A percentile compares a stretch with the other conserved stretches of the same genome.
Conservation (phyloP, 2,797 vertebrate species). For the Mastacembelus armatus region DNA sequence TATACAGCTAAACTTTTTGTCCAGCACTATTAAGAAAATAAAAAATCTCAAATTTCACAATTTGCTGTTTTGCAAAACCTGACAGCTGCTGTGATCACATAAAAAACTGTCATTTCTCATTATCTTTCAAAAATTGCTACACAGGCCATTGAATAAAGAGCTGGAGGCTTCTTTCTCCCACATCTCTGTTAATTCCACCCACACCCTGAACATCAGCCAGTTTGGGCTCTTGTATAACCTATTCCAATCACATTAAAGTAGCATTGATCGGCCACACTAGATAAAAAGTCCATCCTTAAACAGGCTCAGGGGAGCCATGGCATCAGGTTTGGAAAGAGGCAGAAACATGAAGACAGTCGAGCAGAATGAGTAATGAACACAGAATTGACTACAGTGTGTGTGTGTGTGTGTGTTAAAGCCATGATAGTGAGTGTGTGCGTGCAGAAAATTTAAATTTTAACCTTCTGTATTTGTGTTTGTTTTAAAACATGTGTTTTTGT, state of each 20-base stretch:
- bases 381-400: conserved; percentile 17
- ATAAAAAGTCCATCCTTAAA: conserved; percentile 62
- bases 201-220: conserved; percentile 23
- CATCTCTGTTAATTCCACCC: conserved; percentile 35
- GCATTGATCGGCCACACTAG: conserved; percentile 61
- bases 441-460: neutral
- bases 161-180: neutral
- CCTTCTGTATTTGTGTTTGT: neutral
- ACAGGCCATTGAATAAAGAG: conserved; percentile 2
- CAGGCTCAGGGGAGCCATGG: conserved; percentile 47
- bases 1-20: too few species aligned
- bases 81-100: conserved; percentile 19
- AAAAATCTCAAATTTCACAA: too few species aligned
- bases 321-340: conserved; percentile 30
- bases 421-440: neutral
- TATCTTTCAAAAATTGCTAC: conserved; percentile 1
- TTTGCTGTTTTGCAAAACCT: too few species aligned
- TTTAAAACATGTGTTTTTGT: neutral
- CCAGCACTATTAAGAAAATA: too few species aligned
- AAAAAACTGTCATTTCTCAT: conserved; percentile 24
- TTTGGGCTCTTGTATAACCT: conserved; percentile 42
- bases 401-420: conserved; percentile 1
- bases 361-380: conserved; percentile 55
- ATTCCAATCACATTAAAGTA: conserved; percentile 49
- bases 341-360: conserved; percentile 24